phyloP scores from a whole-genome alignment of 2,113 vertebrate genomes.

The Numenius arquata region DNA sequence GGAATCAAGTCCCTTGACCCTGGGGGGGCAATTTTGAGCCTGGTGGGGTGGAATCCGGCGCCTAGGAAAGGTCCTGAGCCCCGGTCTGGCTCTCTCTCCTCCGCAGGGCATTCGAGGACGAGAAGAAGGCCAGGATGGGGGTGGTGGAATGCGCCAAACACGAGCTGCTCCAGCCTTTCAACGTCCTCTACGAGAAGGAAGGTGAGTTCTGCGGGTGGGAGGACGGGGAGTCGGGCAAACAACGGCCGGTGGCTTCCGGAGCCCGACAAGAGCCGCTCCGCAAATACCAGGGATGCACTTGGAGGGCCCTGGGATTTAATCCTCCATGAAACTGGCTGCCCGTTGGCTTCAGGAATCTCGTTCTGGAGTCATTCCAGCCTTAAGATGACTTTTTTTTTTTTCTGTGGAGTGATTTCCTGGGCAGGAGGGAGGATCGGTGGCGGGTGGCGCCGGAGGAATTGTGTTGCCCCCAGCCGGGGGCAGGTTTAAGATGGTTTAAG shows the following conservation, averaged over 20 bases:
- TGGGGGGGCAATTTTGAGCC: not conserved
- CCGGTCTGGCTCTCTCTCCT: not conserved
- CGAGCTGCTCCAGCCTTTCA: slow-evolving; percentile 95
- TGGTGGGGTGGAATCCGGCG: not conserved
- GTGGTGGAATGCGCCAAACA: slow-evolving; percentile 98
- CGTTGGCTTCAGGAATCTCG: not conserved
- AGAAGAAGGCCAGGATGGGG: slow-evolving; percentile 93
- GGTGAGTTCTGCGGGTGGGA: slow-evolving; percentile 71
- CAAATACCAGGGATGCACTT: not conserved
- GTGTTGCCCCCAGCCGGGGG: too few relatives aligned
- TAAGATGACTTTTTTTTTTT: not conserved
- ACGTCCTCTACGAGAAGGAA: slow-evolving; percentile 95
- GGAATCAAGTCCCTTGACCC: not conserved
- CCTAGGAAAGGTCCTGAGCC: not conserved
- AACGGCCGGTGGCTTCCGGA: not conserved
- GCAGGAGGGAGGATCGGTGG: not conserved
- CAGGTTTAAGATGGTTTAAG: not conserved
- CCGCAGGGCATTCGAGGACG: slow-evolving; percentile 93
- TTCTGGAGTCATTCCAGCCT: not conserved
- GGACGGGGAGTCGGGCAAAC: not conserved
- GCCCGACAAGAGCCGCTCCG: too few relatives aligned
- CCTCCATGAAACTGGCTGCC: not conserved
- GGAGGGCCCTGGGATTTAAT: not conserved
- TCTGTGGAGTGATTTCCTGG: not conserved
- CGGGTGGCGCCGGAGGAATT: not conserved